Evolutionary conservation across 2,888 invertebrate species (phyloP).

Genomic region (Mantis religiosa): DNA sequence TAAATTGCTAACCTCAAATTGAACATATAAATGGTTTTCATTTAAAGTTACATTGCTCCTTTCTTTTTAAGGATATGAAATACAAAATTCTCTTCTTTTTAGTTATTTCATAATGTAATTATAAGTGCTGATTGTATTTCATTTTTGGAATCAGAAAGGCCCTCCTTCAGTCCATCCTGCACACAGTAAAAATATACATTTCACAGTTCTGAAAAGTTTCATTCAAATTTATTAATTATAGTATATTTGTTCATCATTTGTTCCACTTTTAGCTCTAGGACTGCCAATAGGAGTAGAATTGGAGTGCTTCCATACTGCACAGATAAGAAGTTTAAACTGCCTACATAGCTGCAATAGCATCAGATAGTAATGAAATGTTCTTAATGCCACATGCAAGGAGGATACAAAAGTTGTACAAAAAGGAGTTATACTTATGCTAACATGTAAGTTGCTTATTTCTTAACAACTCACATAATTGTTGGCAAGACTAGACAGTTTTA

Average conservation of each 20-base stretch:
- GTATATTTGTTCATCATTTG: not conserved
- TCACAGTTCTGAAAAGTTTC: not conserved
- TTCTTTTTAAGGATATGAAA: not conserved
- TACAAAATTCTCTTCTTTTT: not conserved
- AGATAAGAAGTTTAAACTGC: not conserved
- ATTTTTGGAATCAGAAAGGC: not conserved
- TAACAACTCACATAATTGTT: not conserved
- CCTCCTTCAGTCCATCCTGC: not conserved
- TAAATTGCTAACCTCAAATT: not conserved
- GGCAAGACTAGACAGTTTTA: conserved; percentile 19
- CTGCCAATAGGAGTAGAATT: not conserved
- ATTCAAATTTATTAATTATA: not conserved
- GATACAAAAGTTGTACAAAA: conserved; percentile 30
- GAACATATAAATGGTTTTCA: not conserved
- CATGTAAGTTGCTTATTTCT: not conserved
- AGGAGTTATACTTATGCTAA: conserved; percentile 14
- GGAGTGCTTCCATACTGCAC: not conserved
- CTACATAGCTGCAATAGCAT: not conserved
- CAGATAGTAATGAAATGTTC: not conserved
- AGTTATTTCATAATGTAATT: not conserved
- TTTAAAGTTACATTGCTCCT: not conserved
- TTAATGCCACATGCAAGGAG: not conserved
- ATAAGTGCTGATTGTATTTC: not conserved
- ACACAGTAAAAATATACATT: conserved; percentile 8
- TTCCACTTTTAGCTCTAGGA: not conserved